Evolutionary conservation across 2,797 vertebrate species (phyloP), one percentile per base, ranked within the genome.

Genomic region (Diceros bicornis): DNA sequence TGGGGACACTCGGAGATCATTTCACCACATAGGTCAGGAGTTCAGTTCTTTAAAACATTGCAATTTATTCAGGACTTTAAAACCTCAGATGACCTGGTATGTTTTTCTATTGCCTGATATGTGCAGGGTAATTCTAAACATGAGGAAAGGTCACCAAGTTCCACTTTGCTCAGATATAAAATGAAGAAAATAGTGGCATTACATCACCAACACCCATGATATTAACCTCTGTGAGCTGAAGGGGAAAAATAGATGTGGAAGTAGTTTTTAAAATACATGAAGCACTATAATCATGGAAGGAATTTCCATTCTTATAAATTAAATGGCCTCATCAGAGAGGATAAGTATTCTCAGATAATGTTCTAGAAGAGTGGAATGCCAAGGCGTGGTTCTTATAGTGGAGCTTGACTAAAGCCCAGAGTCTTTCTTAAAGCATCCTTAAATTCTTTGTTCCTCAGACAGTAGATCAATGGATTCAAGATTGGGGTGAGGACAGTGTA

Each of bases 391-490:
- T 34, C 4, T 57, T 52, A 89, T 3, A 8, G 8, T 50, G 6
- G 41, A 50, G 52, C 21, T 78, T 0, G 6, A 25, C 37, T 34
- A 32, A 66, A 50, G 41, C 59, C 25, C n/a, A 96, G 18, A 14
- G 17, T 27, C 86, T 89, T 97, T 55, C 55, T 93, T 27, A 98
- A 8, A 44, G 94, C 79, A 0, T 57, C 93, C 90, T 98, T 98
- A 1, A 98, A 83, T 18, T 98, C 98, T 34, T 93, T 95, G 87
- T 98, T 98, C 89, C 98, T 97, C 34, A 98, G 95, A 27, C 97
- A 98, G 92, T 98, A 98, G 78, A 98, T 98, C 21, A 98, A 23
- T 0, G 98, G 98, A 20, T 98, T 98, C 0, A 98, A 13, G 3
- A 96, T 50, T 0, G 97, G 98, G 0, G 93, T 98, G 61, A 98